Evolutionary conservation across 2,797 vertebrate species (phyloP).

Genomic region (Prionace glauca): DNA sequence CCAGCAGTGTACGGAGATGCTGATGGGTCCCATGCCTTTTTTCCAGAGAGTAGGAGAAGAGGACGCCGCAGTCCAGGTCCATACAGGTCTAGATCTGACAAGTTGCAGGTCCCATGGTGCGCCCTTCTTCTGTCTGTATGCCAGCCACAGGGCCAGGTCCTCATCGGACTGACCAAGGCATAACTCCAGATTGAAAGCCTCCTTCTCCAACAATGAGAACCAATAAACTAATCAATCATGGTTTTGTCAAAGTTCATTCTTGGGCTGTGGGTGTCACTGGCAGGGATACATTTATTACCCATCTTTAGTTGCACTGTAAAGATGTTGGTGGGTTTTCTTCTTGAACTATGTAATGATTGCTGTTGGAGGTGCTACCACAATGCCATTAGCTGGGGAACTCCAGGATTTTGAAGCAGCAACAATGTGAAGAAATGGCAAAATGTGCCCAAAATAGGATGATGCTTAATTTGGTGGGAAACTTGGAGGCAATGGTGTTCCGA

Average conservation of each 20-base stretch:
- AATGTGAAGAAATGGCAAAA: not conserved
- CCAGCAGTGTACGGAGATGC: too few species aligned
- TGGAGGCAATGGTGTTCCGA: not conserved
- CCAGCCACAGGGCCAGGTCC: constrained; percentile 28
- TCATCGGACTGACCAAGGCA: constrained; percentile 39
- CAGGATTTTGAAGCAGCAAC: not conserved
- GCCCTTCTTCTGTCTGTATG: too few species aligned
- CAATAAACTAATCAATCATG: not conserved
- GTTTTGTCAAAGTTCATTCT: not conserved
- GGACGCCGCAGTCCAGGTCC: too few species aligned
- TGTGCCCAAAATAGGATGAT: not conserved
- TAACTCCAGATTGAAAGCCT: too few species aligned
- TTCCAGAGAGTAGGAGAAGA: too few species aligned
- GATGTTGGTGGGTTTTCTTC: not conserved
- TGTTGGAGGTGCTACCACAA: not conserved
- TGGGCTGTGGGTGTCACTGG: not conserved
- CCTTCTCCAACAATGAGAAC: constrained; percentile 33
- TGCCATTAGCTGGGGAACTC: not conserved
- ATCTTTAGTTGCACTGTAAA: not conserved
- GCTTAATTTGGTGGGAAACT: not conserved
- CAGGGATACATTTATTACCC: not conserved
- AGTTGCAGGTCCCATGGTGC: too few species aligned
- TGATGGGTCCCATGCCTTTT: too few species aligned
- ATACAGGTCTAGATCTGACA: too few species aligned
- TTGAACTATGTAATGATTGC: not conserved